Conservation (phyloP, 2,888 invertebrate genomes). For the Plebejus argus region DNA sequence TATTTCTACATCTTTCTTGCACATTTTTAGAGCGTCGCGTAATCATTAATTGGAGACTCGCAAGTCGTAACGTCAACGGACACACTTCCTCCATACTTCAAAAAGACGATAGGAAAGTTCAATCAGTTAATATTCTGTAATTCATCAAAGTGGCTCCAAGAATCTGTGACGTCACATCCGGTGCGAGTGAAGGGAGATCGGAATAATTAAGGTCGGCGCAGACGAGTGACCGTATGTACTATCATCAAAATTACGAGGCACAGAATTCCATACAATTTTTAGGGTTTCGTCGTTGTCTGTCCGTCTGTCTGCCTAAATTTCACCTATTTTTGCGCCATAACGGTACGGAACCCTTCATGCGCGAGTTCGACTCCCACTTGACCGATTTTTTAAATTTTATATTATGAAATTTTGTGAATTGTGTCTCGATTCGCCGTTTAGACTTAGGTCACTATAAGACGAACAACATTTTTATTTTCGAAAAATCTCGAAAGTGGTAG, state of each 20-base stretch:
- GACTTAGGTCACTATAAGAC: too few relatives aligned
- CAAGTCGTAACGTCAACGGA: background rate
- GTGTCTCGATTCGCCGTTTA: too few relatives aligned
- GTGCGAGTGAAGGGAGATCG: background rate
- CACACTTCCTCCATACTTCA: conserved; percentile 6
- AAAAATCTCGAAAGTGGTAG: too few relatives aligned
- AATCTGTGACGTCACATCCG: conserved; percentile 11
- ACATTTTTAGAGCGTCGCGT: conserved; percentile 8
- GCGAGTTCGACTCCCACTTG: too few relatives aligned
- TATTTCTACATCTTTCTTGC: background rate
- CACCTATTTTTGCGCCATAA: too few relatives aligned
- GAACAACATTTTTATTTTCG: too few relatives aligned
- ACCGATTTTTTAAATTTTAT: too few relatives aligned
- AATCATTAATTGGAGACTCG: background rate
- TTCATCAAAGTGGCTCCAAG: conserved; percentile 4
- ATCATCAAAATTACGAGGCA: background rate
- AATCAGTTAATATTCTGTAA: background rate
- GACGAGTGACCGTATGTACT: background rate
- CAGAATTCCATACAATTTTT: background rate
- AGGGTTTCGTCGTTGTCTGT: too few relatives aligned
- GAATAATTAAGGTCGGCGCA: background rate
- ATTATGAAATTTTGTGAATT: too few relatives aligned
- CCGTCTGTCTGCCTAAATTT: too few relatives aligned
- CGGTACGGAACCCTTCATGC: too few relatives aligned
- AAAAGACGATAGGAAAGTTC: conserved; percentile 9